A percentile compares a stretch with the other conserved stretches of the same genome.
These are phyloP conservation scores for Plestiodon gilberti DNA, from an alignment of 2,113 vertebrate genomes.

Conservation along the genomic window DNA sequence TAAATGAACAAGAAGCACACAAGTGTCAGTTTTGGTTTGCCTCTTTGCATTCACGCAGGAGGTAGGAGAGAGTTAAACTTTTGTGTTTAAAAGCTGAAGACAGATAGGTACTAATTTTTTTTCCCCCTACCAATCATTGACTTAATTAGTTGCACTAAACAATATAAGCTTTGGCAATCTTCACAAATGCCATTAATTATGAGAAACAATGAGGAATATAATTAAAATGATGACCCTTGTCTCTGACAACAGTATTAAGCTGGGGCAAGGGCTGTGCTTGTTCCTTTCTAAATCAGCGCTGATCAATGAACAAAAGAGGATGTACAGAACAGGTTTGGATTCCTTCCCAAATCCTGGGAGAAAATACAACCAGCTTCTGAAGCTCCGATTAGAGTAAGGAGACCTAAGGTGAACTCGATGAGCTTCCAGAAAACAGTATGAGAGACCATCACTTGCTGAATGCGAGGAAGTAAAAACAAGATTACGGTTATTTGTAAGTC, in stretches of 20 bases:
- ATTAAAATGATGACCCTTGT: conserved; percentile 58
- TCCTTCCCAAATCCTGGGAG: conserved; percentile 15
- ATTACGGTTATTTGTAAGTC: background rate
- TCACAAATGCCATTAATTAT: conserved; percentile 54
- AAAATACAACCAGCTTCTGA: conserved; percentile 13
- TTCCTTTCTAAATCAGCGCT: conserved; percentile 46
- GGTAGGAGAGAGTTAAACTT: conserved; percentile 18
- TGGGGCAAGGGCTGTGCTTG: conserved; percentile 44
- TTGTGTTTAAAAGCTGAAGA: background rate
- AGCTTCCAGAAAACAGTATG: background rate
- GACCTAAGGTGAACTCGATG: rapidly evolving
- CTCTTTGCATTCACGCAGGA: background rate
- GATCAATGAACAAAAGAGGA: conserved; percentile 44
- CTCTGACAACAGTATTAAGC: conserved; percentile 33
- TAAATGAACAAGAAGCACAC: background rate
- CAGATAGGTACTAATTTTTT: conserved; percentile 6
- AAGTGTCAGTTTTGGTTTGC: background rate
- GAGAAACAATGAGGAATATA: conserved; percentile 66
- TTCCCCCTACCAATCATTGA: conserved; percentile 34
- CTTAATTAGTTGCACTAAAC: conserved; percentile 62
- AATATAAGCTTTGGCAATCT: conserved; percentile 48
- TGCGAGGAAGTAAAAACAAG: background rate
- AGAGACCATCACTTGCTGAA: background rate
- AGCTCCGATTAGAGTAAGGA: background rate
- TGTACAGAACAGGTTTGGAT: background rate